These are phyloP conservation scores for Columba janthina DNA, from an alignment of 2,113 vertebrate genomes.

Conservation along the genomic window DNA sequence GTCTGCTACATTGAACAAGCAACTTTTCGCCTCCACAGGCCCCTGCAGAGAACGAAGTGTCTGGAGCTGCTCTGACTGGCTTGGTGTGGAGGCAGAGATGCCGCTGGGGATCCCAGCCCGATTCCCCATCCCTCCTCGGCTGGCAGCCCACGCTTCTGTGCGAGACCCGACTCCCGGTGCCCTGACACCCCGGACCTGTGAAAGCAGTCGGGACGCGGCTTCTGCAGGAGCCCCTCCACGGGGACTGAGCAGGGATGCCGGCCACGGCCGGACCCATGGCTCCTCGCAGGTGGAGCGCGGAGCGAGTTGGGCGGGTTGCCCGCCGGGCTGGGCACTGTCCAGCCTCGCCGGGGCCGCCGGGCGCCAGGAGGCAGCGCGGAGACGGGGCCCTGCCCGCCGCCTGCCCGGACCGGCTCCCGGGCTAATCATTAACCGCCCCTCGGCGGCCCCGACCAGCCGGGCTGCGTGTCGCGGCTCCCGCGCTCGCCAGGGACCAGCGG, in stretches of 20 bases:
- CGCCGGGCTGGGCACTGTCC: neutral
- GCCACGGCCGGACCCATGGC: neutral
- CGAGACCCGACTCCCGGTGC: no score
- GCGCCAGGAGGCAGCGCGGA: neutral
- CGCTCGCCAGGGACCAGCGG: neutral
- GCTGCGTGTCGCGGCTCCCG: neutral
- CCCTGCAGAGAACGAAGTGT: neutral
- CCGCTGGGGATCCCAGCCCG: neutral
- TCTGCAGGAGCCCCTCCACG: neutral
- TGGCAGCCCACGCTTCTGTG: neutral
- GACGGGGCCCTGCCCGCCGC: neutral
- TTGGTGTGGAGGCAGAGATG: neutral
- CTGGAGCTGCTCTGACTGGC: neutral
- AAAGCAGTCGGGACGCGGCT: neutral
- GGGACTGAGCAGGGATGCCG: no score
- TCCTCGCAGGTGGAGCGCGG: rapidly evolving
- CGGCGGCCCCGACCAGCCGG: neutral
- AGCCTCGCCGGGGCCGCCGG: neutral
- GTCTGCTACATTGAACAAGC: rapidly evolving
- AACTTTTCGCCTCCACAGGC: neutral
- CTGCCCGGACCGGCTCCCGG: neutral
- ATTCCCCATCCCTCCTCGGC: neutral
- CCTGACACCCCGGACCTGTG: no score
- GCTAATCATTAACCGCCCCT: conserved; percentile 7
- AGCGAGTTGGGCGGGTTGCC: neutral